Percentiles rank a stretch among this genome's conserved stretches.
Evolutionary conservation across 2,113 vertebrate genomes (phyloP).

Genomic region (Collichthys lucidus): DNA sequence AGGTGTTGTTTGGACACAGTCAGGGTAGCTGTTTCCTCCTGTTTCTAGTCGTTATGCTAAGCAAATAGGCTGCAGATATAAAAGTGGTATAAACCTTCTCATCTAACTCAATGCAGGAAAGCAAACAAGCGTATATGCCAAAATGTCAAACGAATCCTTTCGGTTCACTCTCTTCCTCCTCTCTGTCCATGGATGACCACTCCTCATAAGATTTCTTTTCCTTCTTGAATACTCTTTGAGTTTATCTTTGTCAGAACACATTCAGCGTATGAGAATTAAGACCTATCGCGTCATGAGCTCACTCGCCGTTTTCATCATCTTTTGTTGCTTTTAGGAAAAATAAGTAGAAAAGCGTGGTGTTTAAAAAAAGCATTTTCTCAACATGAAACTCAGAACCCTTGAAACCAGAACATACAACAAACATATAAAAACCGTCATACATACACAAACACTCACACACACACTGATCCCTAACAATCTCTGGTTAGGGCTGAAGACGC

Average conservation of each 20-base stretch:
- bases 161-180: not conserved
- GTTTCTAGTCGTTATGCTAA: constrained; percentile 14
- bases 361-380: constrained; percentile 54
- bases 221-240: constrained; percentile 21
- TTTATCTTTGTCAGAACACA: constrained; percentile 35
- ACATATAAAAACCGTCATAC: constrained; percentile 48
- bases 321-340: constrained; percentile 63
- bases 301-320: constrained; percentile 10
- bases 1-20: not conserved
- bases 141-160: constrained; percentile 8
- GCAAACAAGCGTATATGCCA: not conserved
- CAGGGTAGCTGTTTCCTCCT: not conserved
- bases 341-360: constrained; percentile 55
- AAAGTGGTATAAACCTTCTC: not conserved
- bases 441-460: constrained; percentile 37
- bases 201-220: not conserved
- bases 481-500: constrained; percentile 25
- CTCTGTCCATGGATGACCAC: not conserved
- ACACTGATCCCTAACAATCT: constrained; percentile 29
- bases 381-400: constrained; percentile 4
- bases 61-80: not conserved
- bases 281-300: constrained; percentile 1
- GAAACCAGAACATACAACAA: constrained; percentile 29
- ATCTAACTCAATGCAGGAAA: not conserved
- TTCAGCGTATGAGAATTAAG: constrained; percentile 27